Base-by-base conservation (phyloP, 2,888 invertebrate genomes). In the Xestia ashworthii region DNA sequence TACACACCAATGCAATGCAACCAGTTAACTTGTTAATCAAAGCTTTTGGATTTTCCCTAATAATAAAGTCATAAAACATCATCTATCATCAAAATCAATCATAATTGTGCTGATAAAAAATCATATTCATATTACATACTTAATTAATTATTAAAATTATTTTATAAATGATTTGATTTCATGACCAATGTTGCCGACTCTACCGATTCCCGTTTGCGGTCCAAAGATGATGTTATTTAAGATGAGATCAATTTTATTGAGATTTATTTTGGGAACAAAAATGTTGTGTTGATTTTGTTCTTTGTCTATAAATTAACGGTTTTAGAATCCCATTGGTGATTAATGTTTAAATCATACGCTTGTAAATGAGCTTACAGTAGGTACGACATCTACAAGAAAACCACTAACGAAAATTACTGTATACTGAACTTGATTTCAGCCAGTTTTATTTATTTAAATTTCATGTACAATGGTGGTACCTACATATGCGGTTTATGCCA, bases 191-290 rank as follows among this genome's bases (percentile, higher is more conserved):
- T 68, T 95, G 94, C 92, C 85, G 88, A 90, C 95, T 79, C 80
- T 95, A 94, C 94, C 74, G 80, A 81, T 87, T 88, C 86, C 86
- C 84, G 85, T 89, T 89, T 89, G 90, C 90, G 87, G 91, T 91
- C 91, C 90, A 89, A 92, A 94, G 93, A 94, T 95, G 93, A 95
- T 94, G 94, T 94, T 95, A 95, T 95, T 95, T 94, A 95, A 94
- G 94, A 95, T 94, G 93, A 94, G 94, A 95, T 95, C 94, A 94
- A 94, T 95, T 95, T 95, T 95, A 95, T 95, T 95, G 91, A 95
- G 95, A 96, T 96, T 96, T 96, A 96, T 96, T 93, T 92, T 93
- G 94, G 94, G 93, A 94, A 94, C 91, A 93, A 91, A 89, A 38
- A 62, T 62, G 93, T 92, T 87, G 90, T 92, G 91, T 93, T 92